phyloP scores from a whole-genome alignment of 2,797 vertebrate genomes.

The Clarias fuscus region DNA sequence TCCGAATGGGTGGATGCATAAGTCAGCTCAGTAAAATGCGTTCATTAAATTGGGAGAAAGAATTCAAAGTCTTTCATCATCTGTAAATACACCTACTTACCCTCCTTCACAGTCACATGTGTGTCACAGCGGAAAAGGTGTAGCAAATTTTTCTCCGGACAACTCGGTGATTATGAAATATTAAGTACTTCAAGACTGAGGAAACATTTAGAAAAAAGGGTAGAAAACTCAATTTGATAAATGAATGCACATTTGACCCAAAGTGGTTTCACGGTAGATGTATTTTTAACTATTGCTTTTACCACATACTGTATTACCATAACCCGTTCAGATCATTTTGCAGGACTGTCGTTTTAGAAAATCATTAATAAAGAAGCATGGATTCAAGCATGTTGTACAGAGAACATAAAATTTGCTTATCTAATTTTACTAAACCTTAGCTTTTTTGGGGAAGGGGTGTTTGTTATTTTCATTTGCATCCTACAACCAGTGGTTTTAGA shows the following conservation, averaged over 20 bases:
- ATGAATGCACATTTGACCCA: background rate
- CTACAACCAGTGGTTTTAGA: background rate
- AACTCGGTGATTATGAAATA: background rate
- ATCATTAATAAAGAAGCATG: background rate
- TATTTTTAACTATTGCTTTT: background rate
- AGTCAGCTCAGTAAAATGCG: background rate
- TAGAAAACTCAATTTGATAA: no score
- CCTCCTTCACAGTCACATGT: background rate
- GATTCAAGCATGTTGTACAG: background rate
- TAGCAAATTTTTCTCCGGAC: background rate
- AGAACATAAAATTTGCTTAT: background rate
- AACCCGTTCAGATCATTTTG: no score
- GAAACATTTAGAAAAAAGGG: background rate
- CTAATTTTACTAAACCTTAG: background rate
- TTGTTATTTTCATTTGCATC: background rate
- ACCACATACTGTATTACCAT: background rate
- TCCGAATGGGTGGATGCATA: background rate
- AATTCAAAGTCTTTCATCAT: conserved; percentile 5
- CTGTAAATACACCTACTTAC: background rate
- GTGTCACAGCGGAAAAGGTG: background rate
- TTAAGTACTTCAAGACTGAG: no score
- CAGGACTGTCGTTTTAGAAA: background rate
- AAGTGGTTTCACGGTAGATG: background rate
- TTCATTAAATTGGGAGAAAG: background rate
- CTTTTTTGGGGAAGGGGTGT: background rate